phyloP scores from a whole-genome alignment of 2,888 invertebrate genomes.

The Bugulina stolonifera region DNA sequence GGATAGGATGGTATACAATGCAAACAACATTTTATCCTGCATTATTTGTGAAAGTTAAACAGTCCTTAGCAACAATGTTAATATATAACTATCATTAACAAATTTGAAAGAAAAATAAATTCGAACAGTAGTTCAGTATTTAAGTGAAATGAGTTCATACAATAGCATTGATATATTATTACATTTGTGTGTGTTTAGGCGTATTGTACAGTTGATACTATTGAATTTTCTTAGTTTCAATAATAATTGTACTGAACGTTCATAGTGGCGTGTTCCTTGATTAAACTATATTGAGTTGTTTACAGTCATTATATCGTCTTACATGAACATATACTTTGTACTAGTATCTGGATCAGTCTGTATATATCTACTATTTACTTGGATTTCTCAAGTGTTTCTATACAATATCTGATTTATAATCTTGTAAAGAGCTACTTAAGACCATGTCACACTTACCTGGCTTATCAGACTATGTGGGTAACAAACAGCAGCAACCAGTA shows the following conservation, averaged over 20 bases:
- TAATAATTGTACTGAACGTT: neutral
- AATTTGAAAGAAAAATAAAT: neutral
- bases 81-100: neutral
- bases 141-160: neutral
- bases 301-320: neutral
- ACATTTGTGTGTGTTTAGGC: neutral
- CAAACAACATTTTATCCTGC: neutral
- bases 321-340: neutral
- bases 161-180: neutral
- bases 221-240: neutral
- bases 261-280: neutral
- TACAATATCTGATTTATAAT: neutral
- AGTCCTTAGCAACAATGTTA: neutral
- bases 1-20: neutral
- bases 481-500: neutral
- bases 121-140: no score
- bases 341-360: neutral
- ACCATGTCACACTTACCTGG: slow-evolving; percentile 11
- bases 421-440: neutral
- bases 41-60: neutral
- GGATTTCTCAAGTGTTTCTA: neutral
- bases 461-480: slow-evolving; percentile 9
- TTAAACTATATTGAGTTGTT: neutral
- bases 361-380: neutral
- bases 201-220: neutral